These are phyloP conservation scores for Timema podura DNA, from an alignment of 2,888 invertebrate species.

Conservation along the genomic window DNA sequence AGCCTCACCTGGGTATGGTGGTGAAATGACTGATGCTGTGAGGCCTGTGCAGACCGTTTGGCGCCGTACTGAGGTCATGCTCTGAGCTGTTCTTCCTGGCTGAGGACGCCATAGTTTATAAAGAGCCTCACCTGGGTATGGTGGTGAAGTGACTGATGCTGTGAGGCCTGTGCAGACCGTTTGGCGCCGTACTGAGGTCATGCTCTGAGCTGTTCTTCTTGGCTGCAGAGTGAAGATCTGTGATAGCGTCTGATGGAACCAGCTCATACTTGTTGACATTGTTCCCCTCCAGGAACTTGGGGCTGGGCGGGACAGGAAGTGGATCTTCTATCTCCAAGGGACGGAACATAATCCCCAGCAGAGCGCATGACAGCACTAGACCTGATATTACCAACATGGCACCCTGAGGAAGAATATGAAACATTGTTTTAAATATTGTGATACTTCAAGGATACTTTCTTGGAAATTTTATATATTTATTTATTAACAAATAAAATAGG, in stretches of 20 bases:
- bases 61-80: slow-evolving; percentile 6
- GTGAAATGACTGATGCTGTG: slow-evolving; percentile 56
- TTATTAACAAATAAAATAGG: too few relatives aligned
- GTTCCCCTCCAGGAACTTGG: not conserved
- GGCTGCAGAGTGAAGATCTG: not conserved
- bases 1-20: not conserved
- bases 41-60: slow-evolving; percentile 46
- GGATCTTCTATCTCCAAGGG: slow-evolving; percentile 57
- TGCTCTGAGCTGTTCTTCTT: slow-evolving; percentile 20
- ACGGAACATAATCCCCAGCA: slow-evolving; percentile 87
- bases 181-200: slow-evolving; percentile 13
- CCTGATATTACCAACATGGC: slow-evolving; percentile 82
- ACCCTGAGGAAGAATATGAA: slow-evolving; percentile 49
- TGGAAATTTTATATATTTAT: too few relatives aligned
- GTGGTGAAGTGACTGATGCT: slow-evolving; percentile 53
- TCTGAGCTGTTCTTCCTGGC: too few relatives aligned
- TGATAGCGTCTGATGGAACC: not conserved
- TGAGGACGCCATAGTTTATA: too few relatives aligned
- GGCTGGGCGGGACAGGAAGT: not conserved
- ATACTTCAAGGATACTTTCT: too few relatives aligned
- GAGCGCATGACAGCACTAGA: slow-evolving; percentile 78
- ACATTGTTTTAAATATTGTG: too few relatives aligned
- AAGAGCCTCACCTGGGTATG: not conserved
- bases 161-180: slow-evolving; percentile 50
- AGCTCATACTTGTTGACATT: not conserved